Evolutionary conservation across 2,797 vertebrate species (phyloP), one percentile per base, ranked within the genome.

Genomic region (Tapera naevia): DNA sequence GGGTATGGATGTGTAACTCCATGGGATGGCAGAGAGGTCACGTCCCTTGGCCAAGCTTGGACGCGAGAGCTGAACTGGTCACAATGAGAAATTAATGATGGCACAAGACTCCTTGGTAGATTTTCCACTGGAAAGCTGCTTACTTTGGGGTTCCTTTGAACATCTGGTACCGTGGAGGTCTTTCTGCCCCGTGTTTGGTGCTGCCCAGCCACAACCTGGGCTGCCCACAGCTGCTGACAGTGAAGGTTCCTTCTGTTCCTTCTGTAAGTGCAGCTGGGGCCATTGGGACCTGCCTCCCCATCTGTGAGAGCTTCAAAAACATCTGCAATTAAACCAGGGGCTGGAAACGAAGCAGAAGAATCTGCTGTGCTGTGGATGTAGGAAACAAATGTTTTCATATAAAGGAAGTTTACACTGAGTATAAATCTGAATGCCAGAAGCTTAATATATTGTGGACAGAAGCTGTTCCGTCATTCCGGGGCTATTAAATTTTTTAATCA

Each of bases 401-500:
- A 62, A 19, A 95, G 73, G 79, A 83, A 89, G 89, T 86, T 95
- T 91, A 93, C 80, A 33, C 41, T 30, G 56, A 5, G 0, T 64
- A 83, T 94, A 93, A 78, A 84, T 61, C n/a, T 39, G 76, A 87
- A 74, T 28, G 62, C 89, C 91, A 70, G 88, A 46, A 83, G 62
- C 85, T 94, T 90, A 81, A 94, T 95, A 61, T 91, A 94, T 90
- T 89, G 88, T 65, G 46, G 91, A 87, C 93, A 94, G 74, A n/a
- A 79, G 80, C 79, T 71, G 53, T 65, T 92, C 89, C 90, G 94
- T 97, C 97, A 88, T 88, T 94, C 91, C 46, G 94, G 93, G 88
- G 69, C 95, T 86, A 96, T 97, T 97, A 96, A 94, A 95, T 96
- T 82, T 96, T 97, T 97, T 98, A 98, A 98, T 98, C 97, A 98